Evolutionary conservation across 92 coral and sea anemone species (phyloP).

Genomic region (Palythoa grandis): DNA sequence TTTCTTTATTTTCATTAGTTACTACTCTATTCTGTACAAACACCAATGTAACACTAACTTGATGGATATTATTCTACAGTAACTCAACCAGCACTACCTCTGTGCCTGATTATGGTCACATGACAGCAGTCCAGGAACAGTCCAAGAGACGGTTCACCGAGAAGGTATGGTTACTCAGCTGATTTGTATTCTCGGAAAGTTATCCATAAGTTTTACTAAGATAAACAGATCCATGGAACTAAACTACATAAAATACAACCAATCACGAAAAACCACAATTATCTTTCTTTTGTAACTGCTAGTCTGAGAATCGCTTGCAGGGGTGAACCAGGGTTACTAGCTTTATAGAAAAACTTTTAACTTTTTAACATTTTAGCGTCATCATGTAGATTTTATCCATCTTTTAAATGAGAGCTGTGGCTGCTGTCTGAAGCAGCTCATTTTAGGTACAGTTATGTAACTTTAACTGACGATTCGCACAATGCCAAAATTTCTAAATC

Average conservation of each 20-base stretch:
- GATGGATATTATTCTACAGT: not conserved
- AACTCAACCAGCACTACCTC: not conserved
- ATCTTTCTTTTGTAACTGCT: no score
- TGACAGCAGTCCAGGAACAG: slow-evolving; percentile 37
- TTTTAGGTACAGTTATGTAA: no score
- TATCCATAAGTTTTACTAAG: not conserved
- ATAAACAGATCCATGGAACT: not conserved
- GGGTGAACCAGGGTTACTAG: no score
- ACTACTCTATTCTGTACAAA: not conserved
- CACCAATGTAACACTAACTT: not conserved
- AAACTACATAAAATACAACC: no score
- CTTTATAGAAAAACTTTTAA: no score
- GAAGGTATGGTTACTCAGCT: slow-evolving; percentile 46
- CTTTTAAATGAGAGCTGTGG: not conserved
- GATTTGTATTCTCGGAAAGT: not conserved
- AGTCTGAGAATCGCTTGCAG: no score
- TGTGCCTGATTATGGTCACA: not conserved
- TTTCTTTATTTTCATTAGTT: not conserved
- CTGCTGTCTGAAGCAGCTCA: not conserved
- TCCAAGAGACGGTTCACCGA: slow-evolving; percentile 62
- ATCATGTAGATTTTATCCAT: no score
- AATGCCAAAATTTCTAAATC: no score
- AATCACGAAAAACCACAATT: no score
- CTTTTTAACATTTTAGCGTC: no score
- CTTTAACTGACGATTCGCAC: no score